Base-by-base conservation (phyloP, 2,888 invertebrate genomes). In the Noctua fimbriata region DNA sequence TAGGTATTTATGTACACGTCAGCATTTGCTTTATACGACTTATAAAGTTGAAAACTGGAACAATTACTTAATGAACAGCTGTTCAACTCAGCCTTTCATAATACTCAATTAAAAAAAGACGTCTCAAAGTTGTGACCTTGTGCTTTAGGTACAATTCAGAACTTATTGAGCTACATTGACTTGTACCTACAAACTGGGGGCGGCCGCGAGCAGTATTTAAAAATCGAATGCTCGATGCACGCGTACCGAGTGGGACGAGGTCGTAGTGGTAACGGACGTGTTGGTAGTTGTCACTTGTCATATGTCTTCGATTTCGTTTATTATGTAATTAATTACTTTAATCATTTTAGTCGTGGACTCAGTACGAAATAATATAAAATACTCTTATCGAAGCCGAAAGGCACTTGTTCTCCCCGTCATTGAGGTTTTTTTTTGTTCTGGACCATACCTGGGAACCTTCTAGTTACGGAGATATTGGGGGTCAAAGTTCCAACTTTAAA, bases 11-110 rank as follows among this genome's bases (percentile, higher is more conserved):
- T 47, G 21, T 66, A 49, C 49, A 49, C 41, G n/a, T 71, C n/a
- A 44, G 66, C 32, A 74, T 58, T 80, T 60, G n/a, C 67, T 49
- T 82, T 52, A 67, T 9, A 28, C 58, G 14, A 67, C n/a, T 82
- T 63, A 18, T 41, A 47, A 69, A 82, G 21, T 82, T 63, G 47
- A n/a, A 16, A 81, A 69, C 52, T 82, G 10, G 52, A 76, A 55
- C 69, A 55, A 69, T 76, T 82, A 82, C 41, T 24, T 63, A 65
- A 82, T 81, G 52, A 82, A 76, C 76, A 76, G 76, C 76, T 69
- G 76, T 76, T 82, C 36, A 32, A n/a, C 36, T 47, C 9, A 36
- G 36, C 18, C 2, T 36, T 63, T 81, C 36, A 60, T 12, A 47
- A 55, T 36, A 32, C 21, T 24, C 47, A 21, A 28, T 69, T 28